These are phyloP conservation scores for Ischnura elegans DNA, from an alignment of 2,888 invertebrate genomes.

Conservation along the genomic window DNA sequence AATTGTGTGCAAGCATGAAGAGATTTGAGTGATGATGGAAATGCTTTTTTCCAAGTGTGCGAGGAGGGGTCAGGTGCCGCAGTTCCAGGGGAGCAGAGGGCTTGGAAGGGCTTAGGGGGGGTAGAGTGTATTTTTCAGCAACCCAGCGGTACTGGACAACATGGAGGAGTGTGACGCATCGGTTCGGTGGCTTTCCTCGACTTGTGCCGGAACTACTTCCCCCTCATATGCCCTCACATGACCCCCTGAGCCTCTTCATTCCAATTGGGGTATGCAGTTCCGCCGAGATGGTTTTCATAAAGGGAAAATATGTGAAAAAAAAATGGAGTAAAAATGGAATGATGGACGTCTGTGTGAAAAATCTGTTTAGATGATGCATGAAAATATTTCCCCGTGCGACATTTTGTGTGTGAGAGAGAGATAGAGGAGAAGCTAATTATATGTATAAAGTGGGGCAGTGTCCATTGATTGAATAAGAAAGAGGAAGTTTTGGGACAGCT, in stretches of 20 bases:
- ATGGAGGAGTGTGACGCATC: neutral
- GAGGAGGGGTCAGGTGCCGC: neutral
- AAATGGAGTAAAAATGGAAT: neutral
- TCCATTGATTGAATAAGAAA: constrained; percentile 42
- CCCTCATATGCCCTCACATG: neutral
- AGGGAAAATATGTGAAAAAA: constrained; percentile 5
- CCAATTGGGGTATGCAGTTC: constrained; percentile 27
- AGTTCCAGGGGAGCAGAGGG: neutral
- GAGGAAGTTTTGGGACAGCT: constrained; percentile 47
- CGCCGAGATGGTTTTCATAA: constrained; percentile 11
- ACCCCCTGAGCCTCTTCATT: neutral
- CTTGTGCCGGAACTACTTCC: neutral
- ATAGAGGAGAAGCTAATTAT: constrained; percentile 46
- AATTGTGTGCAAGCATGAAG: neutral
- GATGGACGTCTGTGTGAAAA: constrained; percentile 54
- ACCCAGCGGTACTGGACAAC: neutral
- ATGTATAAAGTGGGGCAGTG: constrained; percentile 52
- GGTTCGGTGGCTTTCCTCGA: neutral
- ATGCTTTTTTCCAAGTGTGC: neutral
- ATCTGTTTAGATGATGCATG: constrained; percentile 44
- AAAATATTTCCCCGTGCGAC: constrained; percentile 60
- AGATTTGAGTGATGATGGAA: neutral
- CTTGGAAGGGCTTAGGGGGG: neutral
- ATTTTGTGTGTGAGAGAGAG: constrained; percentile 66
- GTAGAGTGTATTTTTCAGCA: neutral